phyloP scores from a whole-genome alignment of 2,797 vertebrate genomes.

The Tokudaia tokunoshimensis region DNA sequence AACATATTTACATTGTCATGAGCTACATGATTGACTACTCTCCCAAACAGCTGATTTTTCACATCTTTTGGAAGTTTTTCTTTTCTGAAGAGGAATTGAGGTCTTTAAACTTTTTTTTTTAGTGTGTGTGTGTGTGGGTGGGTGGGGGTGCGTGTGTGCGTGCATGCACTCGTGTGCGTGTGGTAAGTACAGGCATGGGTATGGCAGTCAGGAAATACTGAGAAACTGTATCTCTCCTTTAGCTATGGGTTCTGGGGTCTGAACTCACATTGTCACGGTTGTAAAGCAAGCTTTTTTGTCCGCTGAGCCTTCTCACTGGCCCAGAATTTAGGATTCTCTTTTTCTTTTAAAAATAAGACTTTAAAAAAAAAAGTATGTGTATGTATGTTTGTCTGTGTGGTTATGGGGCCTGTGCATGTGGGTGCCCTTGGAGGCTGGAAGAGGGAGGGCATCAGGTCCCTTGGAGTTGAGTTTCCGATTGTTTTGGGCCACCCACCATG shows the following conservation, averaged over 20 bases:
- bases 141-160: too few relatives aligned
- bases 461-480: neutral
- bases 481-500: neutral
- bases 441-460: neutral
- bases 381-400: neutral
- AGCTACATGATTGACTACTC: neutral
- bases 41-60: conserved; percentile 24
- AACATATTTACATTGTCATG: neutral
- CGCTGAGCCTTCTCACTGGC: neutral
- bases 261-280: neutral
- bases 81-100: neutral
- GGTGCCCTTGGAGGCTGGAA: neutral
- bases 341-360: neutral
- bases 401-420: too few relatives aligned
- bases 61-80: neutral
- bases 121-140: neutral
- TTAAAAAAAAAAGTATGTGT: too few relatives aligned
- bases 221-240: neutral
- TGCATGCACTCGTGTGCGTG: too few relatives aligned
- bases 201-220: neutral
- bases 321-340: too few relatives aligned
- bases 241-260: neutral
- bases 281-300: neutral
- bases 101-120: neutral
- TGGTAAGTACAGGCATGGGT: neutral